Percentiles rank a stretch among this genome's conserved stretches.
These are phyloP conservation scores for Hydraecia micacea DNA, from an alignment of 2,888 invertebrate genomes.

Conservation along the genomic window DNA sequence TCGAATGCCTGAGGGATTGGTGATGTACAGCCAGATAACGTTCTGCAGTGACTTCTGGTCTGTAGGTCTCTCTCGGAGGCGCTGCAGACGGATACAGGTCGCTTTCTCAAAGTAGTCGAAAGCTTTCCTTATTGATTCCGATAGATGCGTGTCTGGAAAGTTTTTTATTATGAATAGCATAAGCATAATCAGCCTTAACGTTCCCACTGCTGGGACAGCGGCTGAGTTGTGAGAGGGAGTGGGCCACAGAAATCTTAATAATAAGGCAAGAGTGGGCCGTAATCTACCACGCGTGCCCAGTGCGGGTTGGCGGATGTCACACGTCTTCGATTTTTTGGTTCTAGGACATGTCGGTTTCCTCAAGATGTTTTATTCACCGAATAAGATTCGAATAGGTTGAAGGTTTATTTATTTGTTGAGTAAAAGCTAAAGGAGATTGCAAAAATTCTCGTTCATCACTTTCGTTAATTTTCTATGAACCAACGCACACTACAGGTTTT, in stretches of 20 bases:
- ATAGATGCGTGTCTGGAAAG: slow-evolving; percentile 76
- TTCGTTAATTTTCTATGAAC: background rate
- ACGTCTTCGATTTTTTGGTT: background rate
- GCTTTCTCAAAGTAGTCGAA: slow-evolving; percentile 85
- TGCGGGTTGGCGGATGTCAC: background rate
- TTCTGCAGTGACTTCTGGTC: slow-evolving; percentile 77
- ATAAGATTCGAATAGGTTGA: background rate
- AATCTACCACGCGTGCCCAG: background rate
- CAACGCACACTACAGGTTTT: background rate
- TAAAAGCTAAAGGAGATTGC: background rate
- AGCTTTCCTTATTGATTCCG: slow-evolving; percentile 77
- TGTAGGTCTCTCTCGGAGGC: slow-evolving; percentile 80
- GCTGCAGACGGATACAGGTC: slow-evolving; percentile 84
- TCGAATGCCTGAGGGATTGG: slow-evolving; percentile 82
- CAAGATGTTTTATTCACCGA: background rate
- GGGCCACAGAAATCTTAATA: too few relatives aligned
- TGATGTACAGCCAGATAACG: slow-evolving; percentile 84
- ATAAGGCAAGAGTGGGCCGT: too few relatives aligned
- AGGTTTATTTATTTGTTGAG: background rate
- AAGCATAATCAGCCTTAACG: background rate
- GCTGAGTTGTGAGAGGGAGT: background rate
- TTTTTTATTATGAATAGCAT: background rate
- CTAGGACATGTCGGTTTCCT: background rate
- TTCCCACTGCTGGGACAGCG: background rate
- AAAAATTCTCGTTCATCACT: too few relatives aligned